phyloP scores from a whole-genome alignment of 1,140 invertebrate species.

The Sycophaga agraensis region DNA sequence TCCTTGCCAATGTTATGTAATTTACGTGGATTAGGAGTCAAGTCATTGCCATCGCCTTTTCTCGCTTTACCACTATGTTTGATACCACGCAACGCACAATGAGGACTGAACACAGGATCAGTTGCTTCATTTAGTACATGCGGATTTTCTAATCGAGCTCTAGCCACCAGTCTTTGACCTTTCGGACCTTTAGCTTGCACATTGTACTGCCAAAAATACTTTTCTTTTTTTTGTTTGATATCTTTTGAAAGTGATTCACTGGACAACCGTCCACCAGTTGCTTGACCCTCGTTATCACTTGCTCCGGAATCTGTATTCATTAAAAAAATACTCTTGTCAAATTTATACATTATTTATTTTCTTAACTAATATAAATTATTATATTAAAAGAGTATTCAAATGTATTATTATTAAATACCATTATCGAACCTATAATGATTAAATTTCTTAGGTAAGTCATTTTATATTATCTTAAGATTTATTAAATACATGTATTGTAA shows the following conservation, averaged over 20 bases:
- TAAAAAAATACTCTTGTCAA: too few species aligned
- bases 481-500: too few species aligned
- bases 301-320: slow-evolving; percentile 63
- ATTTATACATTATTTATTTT: too few species aligned
- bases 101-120: slow-evolving; percentile 90
- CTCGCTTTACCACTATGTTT: slow-evolving; percentile 93
- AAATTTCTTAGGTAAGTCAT: too few species aligned
- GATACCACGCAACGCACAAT: slow-evolving; percentile 85
- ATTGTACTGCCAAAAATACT: slow-evolving; percentile 98
- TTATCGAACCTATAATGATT: too few species aligned
- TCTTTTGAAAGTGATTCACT: slow-evolving; percentile 44
- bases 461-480: too few species aligned
- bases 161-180: slow-evolving; percentile 80
- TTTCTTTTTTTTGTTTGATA: slow-evolving; percentile 70
- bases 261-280: slow-evolving; percentile 51
- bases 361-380: too few species aligned
- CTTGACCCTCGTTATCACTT: slow-evolving; percentile 66
- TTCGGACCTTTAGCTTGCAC: slow-evolving; percentile 98
- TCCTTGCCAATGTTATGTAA: slow-evolving; percentile 88
- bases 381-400: too few species aligned
- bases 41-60: slow-evolving; percentile 96
- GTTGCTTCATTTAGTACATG: slow-evolving; percentile 86
- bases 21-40: slow-evolving; percentile 93
- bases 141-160: slow-evolving; percentile 86
- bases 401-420: too few species aligned